These are phyloP conservation scores for Mallotus villosus DNA, from an alignment of 2,797 vertebrate genomes.

Conservation along the genomic window DNA sequence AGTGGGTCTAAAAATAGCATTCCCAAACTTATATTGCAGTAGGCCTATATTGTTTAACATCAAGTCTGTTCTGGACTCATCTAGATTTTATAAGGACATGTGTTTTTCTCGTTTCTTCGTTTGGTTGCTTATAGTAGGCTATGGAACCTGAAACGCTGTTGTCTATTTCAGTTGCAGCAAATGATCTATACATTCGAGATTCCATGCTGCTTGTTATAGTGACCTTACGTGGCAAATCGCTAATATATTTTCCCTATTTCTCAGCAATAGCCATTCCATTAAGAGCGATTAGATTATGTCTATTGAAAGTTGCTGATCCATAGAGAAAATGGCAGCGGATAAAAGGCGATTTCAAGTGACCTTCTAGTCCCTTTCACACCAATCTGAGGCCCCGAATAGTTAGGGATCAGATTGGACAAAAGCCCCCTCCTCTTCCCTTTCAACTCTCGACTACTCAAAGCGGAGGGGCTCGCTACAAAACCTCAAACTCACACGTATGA, in stretches of 20 bases:
- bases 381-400: conserved; percentile 91
- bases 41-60: neutral
- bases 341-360: conserved; percentile 95
- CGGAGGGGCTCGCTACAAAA: conserved; percentile 79
- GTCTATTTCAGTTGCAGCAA: neutral
- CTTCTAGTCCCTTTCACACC: conserved; percentile 93
- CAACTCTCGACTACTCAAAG: conserved; percentile 81
- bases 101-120: neutral
- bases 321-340: conserved; percentile 89
- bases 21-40: neutral
- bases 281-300: conserved; percentile 92
- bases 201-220: conserved; percentile 33
- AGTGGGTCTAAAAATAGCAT: neutral
- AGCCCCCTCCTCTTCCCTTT: conserved; percentile 79
- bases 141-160: neutral
- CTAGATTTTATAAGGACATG: neutral
- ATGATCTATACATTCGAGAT: conserved; percentile 17
- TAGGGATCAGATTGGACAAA: conserved; percentile 89
- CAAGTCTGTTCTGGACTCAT: neutral
- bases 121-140: conserved; percentile 2
- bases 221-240: conserved; percentile 52
- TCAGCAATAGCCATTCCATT: conserved; percentile 84
- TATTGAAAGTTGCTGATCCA: conserved; percentile 96
- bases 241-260: conserved; percentile 73
- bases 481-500: conserved; percentile 61